These are phyloP conservation scores for Icerya purchasi DNA, from an alignment of 2,888 invertebrate genomes.

Conservation along the genomic window DNA sequence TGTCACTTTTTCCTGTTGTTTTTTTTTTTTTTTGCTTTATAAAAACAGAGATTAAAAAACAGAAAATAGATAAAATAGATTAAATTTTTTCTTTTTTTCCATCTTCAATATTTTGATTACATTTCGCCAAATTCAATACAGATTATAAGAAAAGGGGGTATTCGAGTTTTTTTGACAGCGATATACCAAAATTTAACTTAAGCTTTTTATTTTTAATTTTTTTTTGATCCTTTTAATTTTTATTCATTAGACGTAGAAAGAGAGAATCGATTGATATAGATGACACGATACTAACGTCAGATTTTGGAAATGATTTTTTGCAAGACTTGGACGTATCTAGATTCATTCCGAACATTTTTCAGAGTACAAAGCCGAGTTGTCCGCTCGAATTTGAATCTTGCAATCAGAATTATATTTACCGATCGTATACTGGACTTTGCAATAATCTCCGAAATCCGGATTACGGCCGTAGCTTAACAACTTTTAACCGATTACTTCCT, in stretches of 20 bases:
- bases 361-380: conserved; percentile 39
- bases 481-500: conserved; percentile 62
- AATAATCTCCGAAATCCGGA: conserved; percentile 67
- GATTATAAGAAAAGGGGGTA: too few species aligned
- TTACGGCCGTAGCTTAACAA: conserved; percentile 62
- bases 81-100: too few species aligned
- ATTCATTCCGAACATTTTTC: conserved; percentile 31
- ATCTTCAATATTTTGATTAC: too few species aligned
- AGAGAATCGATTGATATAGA: conserved; percentile 46
- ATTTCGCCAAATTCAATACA: too few species aligned
- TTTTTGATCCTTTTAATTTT: too few species aligned
- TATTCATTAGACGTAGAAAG: conserved; percentile 32
- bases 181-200: too few species aligned
- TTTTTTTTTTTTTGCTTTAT: too few species aligned
- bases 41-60: too few species aligned
- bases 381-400: conserved; percentile 27
- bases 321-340: conserved; percentile 58
- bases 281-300: conserved; percentile 34
- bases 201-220: too few species aligned
- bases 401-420: conserved; percentile 30
- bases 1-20: too few species aligned
- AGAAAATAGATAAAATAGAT: too few species aligned
- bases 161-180: too few species aligned
- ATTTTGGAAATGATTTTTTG: conserved; percentile 36
- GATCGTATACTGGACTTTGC: conserved; percentile 62